phyloP scores from a whole-genome alignment of 1,140 invertebrate species.

The Lepidurus couesii region DNA sequence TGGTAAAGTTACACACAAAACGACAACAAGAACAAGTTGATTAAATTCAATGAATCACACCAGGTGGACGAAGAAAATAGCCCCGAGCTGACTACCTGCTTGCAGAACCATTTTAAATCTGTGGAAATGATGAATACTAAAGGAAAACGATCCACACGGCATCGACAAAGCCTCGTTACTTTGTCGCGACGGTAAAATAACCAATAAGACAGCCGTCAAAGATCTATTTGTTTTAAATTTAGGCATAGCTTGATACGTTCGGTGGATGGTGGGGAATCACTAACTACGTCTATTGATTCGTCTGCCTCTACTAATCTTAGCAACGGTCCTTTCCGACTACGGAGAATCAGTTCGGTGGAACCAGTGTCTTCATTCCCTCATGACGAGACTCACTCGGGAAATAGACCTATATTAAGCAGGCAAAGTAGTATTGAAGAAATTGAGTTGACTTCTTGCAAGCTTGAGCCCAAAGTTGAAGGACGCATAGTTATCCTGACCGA shows the following conservation, averaged over 20 bases:
- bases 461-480: constrained; percentile 67
- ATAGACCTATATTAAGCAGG: constrained; percentile 51
- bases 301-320: background rate
- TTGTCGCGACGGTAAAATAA: constrained; percentile 59
- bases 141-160: constrained; percentile 63
- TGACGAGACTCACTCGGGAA: constrained; percentile 39
- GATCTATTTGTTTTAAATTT: constrained; percentile 33
- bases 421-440: constrained; percentile 56
- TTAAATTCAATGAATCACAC: constrained; percentile 25
- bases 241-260: constrained; percentile 31
- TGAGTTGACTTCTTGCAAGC: constrained; percentile 65
- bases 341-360: constrained; percentile 34
- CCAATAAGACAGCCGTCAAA: background rate
- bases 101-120: constrained; percentile 83
- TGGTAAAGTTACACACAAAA: constrained; percentile 50
- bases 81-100: constrained; percentile 68
- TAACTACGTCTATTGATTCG: background rate
- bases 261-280: background rate
- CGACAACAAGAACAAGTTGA: background rate
- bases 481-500: constrained; percentile 65
- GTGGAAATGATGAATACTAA: constrained; percentile 69
- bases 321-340: constrained; percentile 33
- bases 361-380: background rate
- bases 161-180: constrained; percentile 74
- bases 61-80: constrained; percentile 75